phyloP scores from a whole-genome alignment of 2,113 vertebrate species.

The Ceuthmochares aereus region DNA sequence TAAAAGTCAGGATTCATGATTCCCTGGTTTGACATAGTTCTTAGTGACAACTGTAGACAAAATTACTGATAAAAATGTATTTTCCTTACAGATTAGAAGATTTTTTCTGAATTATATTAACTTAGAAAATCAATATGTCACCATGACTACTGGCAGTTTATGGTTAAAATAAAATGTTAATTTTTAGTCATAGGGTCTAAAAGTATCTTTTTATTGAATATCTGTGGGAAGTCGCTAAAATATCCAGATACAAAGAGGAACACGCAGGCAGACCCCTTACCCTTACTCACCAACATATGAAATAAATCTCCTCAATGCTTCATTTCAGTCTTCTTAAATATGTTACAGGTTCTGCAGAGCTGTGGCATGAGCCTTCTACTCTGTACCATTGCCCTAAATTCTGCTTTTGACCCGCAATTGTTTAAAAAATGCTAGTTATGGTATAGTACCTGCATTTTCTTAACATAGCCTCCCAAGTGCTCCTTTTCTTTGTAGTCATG shows the following conservation, averaged over 20 bases:
- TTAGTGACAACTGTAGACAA: constrained; percentile 8
- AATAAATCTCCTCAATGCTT: background rate
- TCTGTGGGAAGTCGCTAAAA: background rate
- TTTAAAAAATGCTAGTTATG: background rate
- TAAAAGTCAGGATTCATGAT: background rate
- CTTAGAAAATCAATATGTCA: background rate
- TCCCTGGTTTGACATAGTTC: background rate
- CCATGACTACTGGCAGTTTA: background rate
- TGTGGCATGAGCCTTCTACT: background rate
- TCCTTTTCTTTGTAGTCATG: constrained; percentile 42
- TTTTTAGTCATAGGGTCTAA: background rate
- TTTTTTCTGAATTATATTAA: constrained; percentile 7
- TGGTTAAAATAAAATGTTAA: background rate
- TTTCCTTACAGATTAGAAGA: background rate
- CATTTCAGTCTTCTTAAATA: background rate
- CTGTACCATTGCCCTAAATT: background rate
- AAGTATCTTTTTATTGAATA: background rate
- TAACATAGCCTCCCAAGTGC: background rate
- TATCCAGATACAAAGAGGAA: background rate
- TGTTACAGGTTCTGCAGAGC: background rate
- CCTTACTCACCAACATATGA: background rate
- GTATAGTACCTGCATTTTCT: constrained; percentile 6
- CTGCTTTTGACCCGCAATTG: background rate
- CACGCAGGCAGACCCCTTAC: background rate
- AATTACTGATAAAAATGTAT: background rate